Conservation (phyloP, 2,888 invertebrate species). For the Poecilobothrus nobilitatus region DNA sequence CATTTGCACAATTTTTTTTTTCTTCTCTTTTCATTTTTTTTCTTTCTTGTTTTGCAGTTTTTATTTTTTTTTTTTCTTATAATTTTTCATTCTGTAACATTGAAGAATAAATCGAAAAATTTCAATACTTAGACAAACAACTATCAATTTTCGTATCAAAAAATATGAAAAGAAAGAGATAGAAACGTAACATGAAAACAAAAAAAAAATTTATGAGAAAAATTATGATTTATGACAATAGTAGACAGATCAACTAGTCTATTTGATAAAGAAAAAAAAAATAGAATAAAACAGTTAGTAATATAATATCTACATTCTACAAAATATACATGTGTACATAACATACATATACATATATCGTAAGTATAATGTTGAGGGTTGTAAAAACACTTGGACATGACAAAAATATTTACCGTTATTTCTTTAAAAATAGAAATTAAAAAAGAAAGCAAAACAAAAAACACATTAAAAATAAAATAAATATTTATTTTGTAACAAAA, state of each 20-base stretch:
- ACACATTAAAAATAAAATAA: background rate
- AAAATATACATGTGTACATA: too few species aligned
- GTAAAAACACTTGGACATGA: background rate
- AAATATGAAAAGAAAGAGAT: background rate
- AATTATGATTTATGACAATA: background rate
- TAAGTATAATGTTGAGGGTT: background rate
- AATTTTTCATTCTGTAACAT: background rate
- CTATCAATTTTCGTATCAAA: background rate
- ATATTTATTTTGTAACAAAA: background rate
- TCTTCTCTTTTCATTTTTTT: too few species aligned
- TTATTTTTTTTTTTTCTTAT: background rate
- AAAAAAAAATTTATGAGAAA: background rate
- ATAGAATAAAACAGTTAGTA: too few species aligned
- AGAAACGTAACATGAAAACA: background rate
- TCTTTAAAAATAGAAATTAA: too few species aligned
- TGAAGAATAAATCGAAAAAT: constrained; percentile 5
- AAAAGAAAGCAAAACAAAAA: background rate
- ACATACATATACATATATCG: too few species aligned
- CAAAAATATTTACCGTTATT: background rate
- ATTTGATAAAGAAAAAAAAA: too few species aligned
- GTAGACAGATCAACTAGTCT: constrained; percentile 1
- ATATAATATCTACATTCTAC: too few species aligned
- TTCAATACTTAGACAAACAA: constrained; percentile 6
- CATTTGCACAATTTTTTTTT: too few species aligned
- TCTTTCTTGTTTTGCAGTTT: too few species aligned